Evolutionary conservation across 2,113 vertebrate species (phyloP), one percentile per base, ranked within the genome.

Genomic region (Albula glossodonta): DNA sequence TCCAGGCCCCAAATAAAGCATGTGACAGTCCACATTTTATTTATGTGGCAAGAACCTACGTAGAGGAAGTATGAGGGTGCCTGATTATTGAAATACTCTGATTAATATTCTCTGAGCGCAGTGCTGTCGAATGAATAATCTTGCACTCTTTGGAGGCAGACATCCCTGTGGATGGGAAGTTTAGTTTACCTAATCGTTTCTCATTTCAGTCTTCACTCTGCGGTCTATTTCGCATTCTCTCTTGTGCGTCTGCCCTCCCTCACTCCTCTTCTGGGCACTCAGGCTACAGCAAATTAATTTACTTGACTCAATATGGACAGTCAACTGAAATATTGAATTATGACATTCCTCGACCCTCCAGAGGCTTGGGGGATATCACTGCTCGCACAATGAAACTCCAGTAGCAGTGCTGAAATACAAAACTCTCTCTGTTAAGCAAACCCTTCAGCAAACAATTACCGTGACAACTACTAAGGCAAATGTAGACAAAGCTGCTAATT

Each of bases 221-320:
- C 50, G 81, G 2, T 52, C 80, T 49, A 48, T 12, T n/a, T 51
- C 50, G 60, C 74, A 53, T 77, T 25, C 83, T 84, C 86, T 63
- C 78, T 41, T 41, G 31, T 41, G 31, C 31, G 31, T 41, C 86
- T 87, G 87, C 85, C 80, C 85, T 89, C 80, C 89, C 80, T 85
- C 85, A 51, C 83, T 86, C 78, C 74, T 84, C 22, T 70, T 80
- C 80, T 60, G 48, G 85, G 81, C 89, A 89, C 87, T 90, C 81
- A 87, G 85, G 83, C 88, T 90, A 87, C 84, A 87, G 87, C 91
- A 94, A 94, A 95, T 94, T 91, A 94, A 95, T 94, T 94, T 91
- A 91, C 88, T 90, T 88, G 86, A 91, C 88, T 93, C 89, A 89
- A 89, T 86, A 86, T 86, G 84, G 85, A 88, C 88, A 85, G 89